Conservation (phyloP, 2,888 invertebrate genomes). For the Apamea sordens region DNA sequence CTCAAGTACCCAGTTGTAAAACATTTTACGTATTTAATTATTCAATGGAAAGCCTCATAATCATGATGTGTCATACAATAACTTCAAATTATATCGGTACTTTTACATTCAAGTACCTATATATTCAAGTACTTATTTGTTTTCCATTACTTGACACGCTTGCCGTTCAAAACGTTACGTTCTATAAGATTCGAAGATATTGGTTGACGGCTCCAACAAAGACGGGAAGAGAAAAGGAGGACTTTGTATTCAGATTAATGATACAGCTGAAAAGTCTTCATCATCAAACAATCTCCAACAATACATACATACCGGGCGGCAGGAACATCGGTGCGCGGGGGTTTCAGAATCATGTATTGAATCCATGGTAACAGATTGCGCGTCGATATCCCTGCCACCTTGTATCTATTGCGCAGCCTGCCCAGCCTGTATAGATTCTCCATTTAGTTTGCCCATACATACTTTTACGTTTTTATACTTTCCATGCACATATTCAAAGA, state of each 20-base stretch:
- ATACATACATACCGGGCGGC: too few species aligned
- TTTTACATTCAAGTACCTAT: background rate
- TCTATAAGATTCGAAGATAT: background rate
- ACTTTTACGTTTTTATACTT: conserved; percentile 2
- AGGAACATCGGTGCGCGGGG: background rate
- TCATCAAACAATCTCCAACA: too few species aligned
- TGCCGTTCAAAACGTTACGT: background rate
- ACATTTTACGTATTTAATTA: background rate
- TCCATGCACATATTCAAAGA: conserved; percentile 15
- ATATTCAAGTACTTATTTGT: too few species aligned
- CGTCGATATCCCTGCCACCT: background rate
- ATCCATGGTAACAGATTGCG: background rate
- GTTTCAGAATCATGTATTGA: background rate
- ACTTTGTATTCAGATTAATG: background rate
- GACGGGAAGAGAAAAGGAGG: background rate
- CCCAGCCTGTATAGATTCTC: background rate
- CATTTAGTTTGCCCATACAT: background rate
- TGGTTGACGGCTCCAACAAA: background rate
- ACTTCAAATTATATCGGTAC: background rate
- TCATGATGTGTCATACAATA: background rate
- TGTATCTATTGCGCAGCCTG: too few species aligned
- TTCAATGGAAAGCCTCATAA: background rate
- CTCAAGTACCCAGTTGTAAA: background rate
- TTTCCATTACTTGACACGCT: conserved; percentile 5
- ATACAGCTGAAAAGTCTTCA: background rate